phyloP scores from a whole-genome alignment of 1,140 invertebrate genomes.

The Lasioglossum albipes region DNA sequence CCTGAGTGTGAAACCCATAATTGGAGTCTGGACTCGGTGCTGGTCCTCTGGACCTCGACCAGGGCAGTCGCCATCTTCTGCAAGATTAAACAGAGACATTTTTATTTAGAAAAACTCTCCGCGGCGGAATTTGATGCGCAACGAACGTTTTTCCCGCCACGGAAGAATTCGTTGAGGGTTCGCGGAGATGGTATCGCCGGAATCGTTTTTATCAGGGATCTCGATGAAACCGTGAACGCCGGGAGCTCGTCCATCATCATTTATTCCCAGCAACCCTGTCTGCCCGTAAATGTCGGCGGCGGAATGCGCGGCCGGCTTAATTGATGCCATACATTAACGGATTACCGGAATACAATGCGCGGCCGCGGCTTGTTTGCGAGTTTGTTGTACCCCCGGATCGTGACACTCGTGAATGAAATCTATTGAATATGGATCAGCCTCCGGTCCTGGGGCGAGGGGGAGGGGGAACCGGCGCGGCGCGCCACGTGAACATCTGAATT shows the following conservation, averaged over 20 bases:
- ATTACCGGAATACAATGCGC: constrained; percentile 52
- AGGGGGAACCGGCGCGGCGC: too few species aligned
- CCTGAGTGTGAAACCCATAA: constrained; percentile 83
- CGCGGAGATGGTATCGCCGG: constrained; percentile 11
- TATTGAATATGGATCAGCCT: constrained; percentile 24
- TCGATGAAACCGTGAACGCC: not conserved
- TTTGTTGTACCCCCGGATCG: constrained; percentile 34
- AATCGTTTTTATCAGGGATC: constrained; percentile 12
- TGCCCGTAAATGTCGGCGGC: not conserved
- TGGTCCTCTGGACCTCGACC: constrained; percentile 77
- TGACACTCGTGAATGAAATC: constrained; percentile 31
- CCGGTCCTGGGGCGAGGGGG: too few species aligned
- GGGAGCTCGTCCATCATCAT: constrained; percentile 26
- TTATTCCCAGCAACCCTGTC: constrained; percentile 18
- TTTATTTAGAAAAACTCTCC: not conserved
- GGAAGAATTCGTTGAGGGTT: not conserved
- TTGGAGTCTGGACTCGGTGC: constrained; percentile 83
- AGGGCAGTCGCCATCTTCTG: constrained; percentile 78
- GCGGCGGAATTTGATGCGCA: not conserved
- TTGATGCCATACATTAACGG: constrained; percentile 55
- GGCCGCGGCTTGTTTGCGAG: constrained; percentile 17
- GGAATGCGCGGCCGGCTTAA: constrained; percentile 44
- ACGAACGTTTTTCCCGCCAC: not conserved
- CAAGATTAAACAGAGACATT: not conserved
- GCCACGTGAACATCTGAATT: constrained; percentile 23